phyloP scores from a whole-genome alignment of 2,113 vertebrate genomes.

The Megaceryle torquata region DNA sequence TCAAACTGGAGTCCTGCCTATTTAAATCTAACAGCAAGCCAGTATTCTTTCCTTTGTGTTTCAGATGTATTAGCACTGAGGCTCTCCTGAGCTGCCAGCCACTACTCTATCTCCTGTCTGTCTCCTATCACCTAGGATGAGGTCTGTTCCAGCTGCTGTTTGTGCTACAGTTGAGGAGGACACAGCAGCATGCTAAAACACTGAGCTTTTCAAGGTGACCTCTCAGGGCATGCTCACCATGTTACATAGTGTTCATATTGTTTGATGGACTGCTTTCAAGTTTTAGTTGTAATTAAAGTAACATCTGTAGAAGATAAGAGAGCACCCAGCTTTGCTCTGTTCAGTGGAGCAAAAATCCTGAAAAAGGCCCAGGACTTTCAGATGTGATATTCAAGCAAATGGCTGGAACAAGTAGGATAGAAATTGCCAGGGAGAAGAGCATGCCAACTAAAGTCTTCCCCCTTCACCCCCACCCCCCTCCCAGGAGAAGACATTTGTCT shows the following conservation, averaged over 20 bases:
- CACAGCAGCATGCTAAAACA: not conserved
- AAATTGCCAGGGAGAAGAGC: not conserved
- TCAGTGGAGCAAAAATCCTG: not conserved
- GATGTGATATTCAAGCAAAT: not conserved
- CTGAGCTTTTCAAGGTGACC: not conserved
- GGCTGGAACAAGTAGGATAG: not conserved
- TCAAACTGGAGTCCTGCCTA: not conserved
- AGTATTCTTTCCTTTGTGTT: not conserved
- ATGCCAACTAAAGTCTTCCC: not conserved
- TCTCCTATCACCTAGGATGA: not conserved
- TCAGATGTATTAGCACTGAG: not conserved
- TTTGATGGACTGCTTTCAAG: slow-evolving; percentile 9
- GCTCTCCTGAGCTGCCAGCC: not conserved
- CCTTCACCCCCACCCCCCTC: not conserved
- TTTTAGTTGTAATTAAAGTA: slow-evolving; percentile 43
- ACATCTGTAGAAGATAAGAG: slow-evolving; percentile 2
- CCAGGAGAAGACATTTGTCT: not conserved
- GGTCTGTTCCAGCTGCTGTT: not conserved
- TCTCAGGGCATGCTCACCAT: not conserved
- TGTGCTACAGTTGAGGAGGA: not conserved
- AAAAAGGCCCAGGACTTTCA: not conserved
- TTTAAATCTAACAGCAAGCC: not conserved
- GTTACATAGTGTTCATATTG: not conserved
- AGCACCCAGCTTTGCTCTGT: not conserved
- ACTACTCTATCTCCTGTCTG: not conserved